Conservation (phyloP, 2,888 invertebrate species). For the Cactoblastis cactorum region DNA sequence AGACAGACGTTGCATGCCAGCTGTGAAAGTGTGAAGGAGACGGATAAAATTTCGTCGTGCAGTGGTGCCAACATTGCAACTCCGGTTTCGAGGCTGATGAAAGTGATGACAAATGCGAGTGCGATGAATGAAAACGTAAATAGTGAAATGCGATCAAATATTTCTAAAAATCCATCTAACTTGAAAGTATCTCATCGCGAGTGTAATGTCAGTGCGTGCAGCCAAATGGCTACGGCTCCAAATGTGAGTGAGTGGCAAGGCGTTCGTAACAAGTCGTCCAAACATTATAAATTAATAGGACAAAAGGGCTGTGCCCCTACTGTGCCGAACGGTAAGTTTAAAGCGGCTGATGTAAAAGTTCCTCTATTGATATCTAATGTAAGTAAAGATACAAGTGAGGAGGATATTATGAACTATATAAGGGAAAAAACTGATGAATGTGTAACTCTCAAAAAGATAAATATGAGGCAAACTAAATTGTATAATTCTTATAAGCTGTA, state of each 20-base stretch:
- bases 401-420: slow-evolving; percentile 12
- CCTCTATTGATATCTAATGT: slow-evolving; percentile 8
- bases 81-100: no score
- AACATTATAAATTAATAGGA: not conserved
- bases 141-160: no score
- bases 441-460: slow-evolving; percentile 11
- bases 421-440: slow-evolving; percentile 9
- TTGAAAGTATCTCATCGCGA: not conserved
- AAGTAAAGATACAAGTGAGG: slow-evolving; percentile 8
- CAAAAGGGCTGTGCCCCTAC: not conserved
- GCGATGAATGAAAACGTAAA: no score
- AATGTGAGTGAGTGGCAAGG: not conserved
- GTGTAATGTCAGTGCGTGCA: not conserved
- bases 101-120: no score
- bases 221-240: not conserved
- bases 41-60: no score
- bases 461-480: slow-evolving; percentile 5
- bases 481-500: slow-evolving; percentile 21
- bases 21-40: not conserved
- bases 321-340: not conserved
- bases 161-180: no score
- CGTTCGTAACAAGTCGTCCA: not conserved
- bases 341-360: slow-evolving; percentile 6
- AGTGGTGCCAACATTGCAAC: no score
- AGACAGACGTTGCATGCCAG: not conserved